Conservation (phyloP, 2,113 vertebrate species). For the Indicator indicator region DNA sequence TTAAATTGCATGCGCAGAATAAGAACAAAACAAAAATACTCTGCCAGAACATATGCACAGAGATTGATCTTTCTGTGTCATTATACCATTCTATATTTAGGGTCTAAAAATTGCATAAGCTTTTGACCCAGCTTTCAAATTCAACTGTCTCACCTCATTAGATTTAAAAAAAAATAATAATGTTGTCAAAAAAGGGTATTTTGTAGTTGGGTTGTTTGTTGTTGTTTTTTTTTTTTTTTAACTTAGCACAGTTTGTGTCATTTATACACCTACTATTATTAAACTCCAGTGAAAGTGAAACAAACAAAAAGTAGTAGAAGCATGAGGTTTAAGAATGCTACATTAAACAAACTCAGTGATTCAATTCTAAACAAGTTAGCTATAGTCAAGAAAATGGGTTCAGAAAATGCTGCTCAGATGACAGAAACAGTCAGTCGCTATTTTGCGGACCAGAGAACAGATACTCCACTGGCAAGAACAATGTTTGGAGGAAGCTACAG, state of each 20-base stretch:
- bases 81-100: conserved; percentile 33
- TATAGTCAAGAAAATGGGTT: not conserved
- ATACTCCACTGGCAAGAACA: not conserved
- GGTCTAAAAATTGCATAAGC: conserved; percentile 13
- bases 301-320: not conserved
- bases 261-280: not conserved
- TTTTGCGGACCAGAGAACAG: not conserved
- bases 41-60: not conserved
- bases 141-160: not conserved
- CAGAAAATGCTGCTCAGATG: not conserved
- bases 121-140: conserved; percentile 16
- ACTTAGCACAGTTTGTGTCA: not conserved
- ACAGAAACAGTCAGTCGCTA: not conserved
- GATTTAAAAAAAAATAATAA: not conserved
- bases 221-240: not conserved
- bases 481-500: not conserved
- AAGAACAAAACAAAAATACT: conserved; percentile 40
- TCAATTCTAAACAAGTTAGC: not conserved
- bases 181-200: not conserved
- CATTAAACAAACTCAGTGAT: not conserved
- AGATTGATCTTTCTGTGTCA: conserved; percentile 23
- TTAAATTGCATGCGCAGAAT: not conserved
- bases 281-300: not conserved
- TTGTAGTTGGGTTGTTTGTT: too few relatives aligned
- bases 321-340: not conserved